phyloP scores from a whole-genome alignment of 53 echinoderm and acorn worm species.

The Henricia sp. region DNA sequence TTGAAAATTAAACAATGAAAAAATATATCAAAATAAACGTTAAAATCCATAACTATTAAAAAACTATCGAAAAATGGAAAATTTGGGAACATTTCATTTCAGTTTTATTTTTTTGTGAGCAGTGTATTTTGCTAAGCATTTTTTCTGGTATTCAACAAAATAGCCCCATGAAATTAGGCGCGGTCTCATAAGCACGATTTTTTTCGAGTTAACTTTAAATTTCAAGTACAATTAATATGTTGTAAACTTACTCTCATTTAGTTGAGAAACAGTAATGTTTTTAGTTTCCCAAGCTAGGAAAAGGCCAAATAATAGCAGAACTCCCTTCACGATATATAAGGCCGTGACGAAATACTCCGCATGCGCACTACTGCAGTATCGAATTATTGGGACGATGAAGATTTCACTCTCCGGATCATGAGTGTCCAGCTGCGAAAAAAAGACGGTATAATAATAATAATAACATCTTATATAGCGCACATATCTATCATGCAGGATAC shows the following conservation, averaged over 20 bases:
- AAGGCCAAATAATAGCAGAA: conserved; percentile 43
- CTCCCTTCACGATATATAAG: conserved; percentile 28
- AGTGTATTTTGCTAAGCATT: too few relatives aligned
- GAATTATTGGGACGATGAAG: conserved; percentile 12
- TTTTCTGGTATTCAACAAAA: too few relatives aligned
- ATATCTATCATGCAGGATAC: not conserved
- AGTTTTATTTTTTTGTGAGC: too few relatives aligned
- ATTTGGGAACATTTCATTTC: too few relatives aligned
- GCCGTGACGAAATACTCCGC: conserved; percentile 25
- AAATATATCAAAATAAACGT: too few relatives aligned
- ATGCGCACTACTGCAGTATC: conserved; percentile 20
- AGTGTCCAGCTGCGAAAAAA: conserved; percentile 19
- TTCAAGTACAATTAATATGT: not conserved
- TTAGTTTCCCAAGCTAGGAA: conserved; percentile 58
- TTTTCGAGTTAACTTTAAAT: not conserved
- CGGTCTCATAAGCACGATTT: not conserved
- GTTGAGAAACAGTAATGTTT: conserved; percentile 28
- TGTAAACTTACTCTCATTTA: conserved; percentile 46
- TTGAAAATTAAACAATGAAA: too few relatives aligned
- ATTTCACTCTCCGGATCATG: conserved; percentile 28
- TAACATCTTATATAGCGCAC: not conserved
- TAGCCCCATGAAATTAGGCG: not conserved
- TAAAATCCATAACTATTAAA: too few relatives aligned
- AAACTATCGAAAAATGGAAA: too few relatives aligned
- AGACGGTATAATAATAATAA: not conserved